Base-by-base conservation (phyloP, 2,113 vertebrate genomes). In the Verasper variegatus region DNA sequence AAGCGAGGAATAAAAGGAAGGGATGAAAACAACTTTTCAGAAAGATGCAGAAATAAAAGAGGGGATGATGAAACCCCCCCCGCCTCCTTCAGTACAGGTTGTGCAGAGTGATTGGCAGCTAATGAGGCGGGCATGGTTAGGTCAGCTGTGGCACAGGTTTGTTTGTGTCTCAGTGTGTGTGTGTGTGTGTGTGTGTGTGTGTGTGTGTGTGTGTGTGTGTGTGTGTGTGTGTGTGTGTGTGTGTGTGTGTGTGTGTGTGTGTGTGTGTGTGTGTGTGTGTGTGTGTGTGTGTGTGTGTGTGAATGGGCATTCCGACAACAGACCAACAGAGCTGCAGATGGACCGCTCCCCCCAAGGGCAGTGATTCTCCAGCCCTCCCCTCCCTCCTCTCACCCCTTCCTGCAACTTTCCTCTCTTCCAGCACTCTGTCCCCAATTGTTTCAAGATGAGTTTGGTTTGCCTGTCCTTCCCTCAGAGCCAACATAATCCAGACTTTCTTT, bases 401-500 rank as follows among this genome's bases (percentile, higher is more conserved):
- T 80, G 61, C 74, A 83, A 81, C 82, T 89, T 87, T 70, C 76
- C 77, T 78, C 70, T 80, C 61, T 71, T 58, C 81, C 68, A 72
- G 76, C 21, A 47, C 78, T 54, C 77, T 66, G 61, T 68, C 78
- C 47, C 69, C 75, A 51, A 92, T 94, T 91, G 92, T 91, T 94
- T 93, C 92, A 94, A 94, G 89, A 93, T 93, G 91, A 94, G 87
- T 90, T 87, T 90, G 80, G 89, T 91, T 88, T 72, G 71, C 87
- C 83, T 87, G 86, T 89, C 88, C 83, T 68, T 89, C 77, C 86
- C 81, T 73, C 85, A 87, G 82, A 91, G 88, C 80, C 90, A 89
- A 94, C 89, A 90, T 83, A 92, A 92, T 78, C 92, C 94, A 93
- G 92, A 93, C 84, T 88, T 88, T 68, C 68, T 77, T 79, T 84